Evolutionary conservation across 2,113 vertebrate genomes (phyloP), one percentile per base, ranked within the genome.

Genomic region (Microcebus lehilahytsara): DNA sequence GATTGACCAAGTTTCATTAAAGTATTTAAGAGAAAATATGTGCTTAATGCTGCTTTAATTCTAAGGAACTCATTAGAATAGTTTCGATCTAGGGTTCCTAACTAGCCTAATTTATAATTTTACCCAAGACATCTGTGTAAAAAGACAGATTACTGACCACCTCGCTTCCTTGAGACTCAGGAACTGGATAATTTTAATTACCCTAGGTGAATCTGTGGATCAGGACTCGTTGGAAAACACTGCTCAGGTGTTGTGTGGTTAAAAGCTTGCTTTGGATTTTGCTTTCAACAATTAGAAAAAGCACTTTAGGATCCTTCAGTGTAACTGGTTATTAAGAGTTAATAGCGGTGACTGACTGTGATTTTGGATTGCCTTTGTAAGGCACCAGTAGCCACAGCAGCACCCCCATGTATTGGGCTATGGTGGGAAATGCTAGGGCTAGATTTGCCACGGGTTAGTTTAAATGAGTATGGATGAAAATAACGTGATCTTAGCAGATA

Each of bases 1-100:
- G 79, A 51, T 99, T 98, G 97, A 98, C 93, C 89, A 96, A 97
- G 94, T 98, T 98, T 96, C 96, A 71, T 98, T 98, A 97, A 98
- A 93, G 93, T 91, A 88, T 96, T 97, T 97, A 71, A 91, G 95
- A 98, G 89, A 92, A 83, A 89, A 97, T 96, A 42, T 64, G 74
- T 97, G 88, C 89, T 90, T 98, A 95, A 97, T 95, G 84, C 92
- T 40, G 0, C 64, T 97, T 94, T 0, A 95, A 90, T 98, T 97
- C 85, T 6, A 88, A 96, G 96, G 93, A 72, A 85, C 91, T 88
- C 60, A 92, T 96, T 98, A 98, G 97, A 97, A 67, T 96, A 97
- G 92, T 77, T 98, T 98, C 93, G 16, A 94, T 92, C 49, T 81
- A 9, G 66, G 77, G 42, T 79, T 96, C 40, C 27, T 92, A 97